These are phyloP conservation scores for Molossus alvarezi DNA, from an alignment of 2,797 vertebrate species.

Conservation along the genomic window DNA sequence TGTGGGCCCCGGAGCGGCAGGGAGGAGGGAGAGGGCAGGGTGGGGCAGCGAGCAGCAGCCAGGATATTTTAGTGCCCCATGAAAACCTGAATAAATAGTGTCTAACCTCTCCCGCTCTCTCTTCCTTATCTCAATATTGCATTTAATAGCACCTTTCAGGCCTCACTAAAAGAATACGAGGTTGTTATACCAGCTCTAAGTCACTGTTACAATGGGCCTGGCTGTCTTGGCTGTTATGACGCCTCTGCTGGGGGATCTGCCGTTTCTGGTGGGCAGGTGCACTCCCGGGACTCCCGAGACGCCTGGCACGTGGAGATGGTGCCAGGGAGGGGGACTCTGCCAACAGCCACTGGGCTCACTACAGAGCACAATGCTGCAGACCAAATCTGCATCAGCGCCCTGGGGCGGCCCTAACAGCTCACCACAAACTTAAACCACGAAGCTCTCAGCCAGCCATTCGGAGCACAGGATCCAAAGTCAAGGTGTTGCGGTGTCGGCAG, in stretches of 20 bases:
- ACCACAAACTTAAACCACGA: rapidly evolving
- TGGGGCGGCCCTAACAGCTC: rapidly evolving
- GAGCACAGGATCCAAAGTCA: not conserved
- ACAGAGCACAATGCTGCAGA: rapidly evolving
- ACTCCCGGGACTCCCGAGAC: not conserved
- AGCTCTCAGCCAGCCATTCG: rapidly evolving
- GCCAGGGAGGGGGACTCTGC: rapidly evolving
- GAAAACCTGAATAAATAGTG: conserved; percentile 80
- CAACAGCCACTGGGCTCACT: not conserved
- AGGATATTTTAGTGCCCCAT: conserved; percentile 77
- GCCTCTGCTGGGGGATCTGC: not conserved
- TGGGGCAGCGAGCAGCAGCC: rapidly evolving
- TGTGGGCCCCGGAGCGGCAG: not conserved
- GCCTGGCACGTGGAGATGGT: rapidly evolving
- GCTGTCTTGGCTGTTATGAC: rapidly evolving
- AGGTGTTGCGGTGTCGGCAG: rapidly evolving
- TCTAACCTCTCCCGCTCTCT: conserved; percentile 75
- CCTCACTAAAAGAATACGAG: conserved; percentile 82
- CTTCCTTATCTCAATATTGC: conserved; percentile 78
- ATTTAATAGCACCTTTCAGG: conserved; percentile 70
- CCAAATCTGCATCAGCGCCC: rapidly evolving
- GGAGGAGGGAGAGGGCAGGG: not conserved
- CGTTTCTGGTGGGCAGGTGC: rapidly evolving
- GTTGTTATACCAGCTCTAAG: conserved; percentile 71
- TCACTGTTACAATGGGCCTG: not conserved